Conservation (phyloP, 2,113 vertebrate species). For the Sylvia atricapilla region DNA sequence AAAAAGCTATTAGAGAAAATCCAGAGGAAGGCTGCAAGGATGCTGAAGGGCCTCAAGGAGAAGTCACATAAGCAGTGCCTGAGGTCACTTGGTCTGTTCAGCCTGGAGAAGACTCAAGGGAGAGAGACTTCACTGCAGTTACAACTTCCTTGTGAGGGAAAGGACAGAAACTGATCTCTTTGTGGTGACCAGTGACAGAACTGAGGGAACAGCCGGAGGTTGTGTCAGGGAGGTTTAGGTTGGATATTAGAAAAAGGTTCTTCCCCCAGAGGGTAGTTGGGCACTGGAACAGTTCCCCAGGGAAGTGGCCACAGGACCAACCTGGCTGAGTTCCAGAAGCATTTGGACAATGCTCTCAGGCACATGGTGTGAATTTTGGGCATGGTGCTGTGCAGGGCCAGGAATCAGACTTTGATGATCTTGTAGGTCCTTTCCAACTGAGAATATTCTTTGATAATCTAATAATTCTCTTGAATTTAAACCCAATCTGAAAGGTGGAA, state of each 20-base stretch:
- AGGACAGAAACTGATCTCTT: not conserved
- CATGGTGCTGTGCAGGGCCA: not conserved
- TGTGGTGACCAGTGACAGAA: not conserved
- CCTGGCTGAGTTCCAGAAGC: not conserved
- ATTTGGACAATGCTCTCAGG: not conserved
- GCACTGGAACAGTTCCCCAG: not conserved
- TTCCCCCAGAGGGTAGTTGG: not conserved
- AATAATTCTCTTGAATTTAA: not conserved
- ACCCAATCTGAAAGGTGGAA: not conserved
- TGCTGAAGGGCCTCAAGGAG: not conserved
- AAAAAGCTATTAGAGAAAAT: not conserved
- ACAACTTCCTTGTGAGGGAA: not conserved
- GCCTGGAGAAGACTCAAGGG: not conserved
- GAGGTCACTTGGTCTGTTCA: not conserved
- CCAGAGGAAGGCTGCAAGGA: not conserved
- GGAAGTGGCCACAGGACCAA: not conserved
- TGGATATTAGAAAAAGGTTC: not conserved
- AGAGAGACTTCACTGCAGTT: not conserved
- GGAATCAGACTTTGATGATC: not conserved
- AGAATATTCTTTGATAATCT: not conserved
- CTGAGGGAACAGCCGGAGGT: not conserved
- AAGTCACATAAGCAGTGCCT: rapidly evolving
- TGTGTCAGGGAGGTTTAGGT: not conserved
- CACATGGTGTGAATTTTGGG: not conserved
- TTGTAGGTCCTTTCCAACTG: not conserved